phyloP scores from a whole-genome alignment of 37 sponge, comb jelly and placozoan species.

The Haliclona indistincta region DNA sequence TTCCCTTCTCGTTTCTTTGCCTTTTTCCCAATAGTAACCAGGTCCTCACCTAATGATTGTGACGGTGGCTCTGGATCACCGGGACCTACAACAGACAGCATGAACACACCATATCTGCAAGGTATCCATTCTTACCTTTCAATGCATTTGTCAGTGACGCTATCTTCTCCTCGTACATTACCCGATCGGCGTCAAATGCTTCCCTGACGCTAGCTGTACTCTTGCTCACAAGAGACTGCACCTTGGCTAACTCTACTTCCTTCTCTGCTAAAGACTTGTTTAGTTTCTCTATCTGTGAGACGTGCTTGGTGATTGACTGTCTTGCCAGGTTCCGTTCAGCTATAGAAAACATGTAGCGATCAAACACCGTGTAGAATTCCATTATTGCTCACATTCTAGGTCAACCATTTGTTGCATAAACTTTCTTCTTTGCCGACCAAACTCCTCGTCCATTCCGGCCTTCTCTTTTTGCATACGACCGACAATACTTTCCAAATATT shows the following conservation, averaged over 20 bases:
- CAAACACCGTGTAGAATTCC: neutral
- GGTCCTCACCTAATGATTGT: neutral
- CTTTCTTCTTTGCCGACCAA: slow-evolving; percentile 73
- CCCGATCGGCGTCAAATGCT: slow-evolving; percentile 49
- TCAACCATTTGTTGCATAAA: slow-evolving; percentile 75
- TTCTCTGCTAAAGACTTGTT: neutral
- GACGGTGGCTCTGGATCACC: neutral
- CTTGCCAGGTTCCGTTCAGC: slow-evolving; percentile 10
- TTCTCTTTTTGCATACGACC: slow-evolving; percentile 16
- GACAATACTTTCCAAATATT: neutral
- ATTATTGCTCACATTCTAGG: slow-evolving; percentile 24
- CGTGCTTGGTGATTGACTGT: neutral
- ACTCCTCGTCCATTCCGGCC: slow-evolving; percentile 63
- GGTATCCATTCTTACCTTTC: slow-evolving; percentile 15
- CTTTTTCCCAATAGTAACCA: neutral
- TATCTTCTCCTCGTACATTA: slow-evolving; percentile 71
- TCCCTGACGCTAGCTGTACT: slow-evolving; percentile 32
- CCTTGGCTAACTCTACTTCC: slow-evolving; percentile 9
- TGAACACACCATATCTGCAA: neutral
- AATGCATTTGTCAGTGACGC: slow-evolving; percentile 39
- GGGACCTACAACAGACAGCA: neutral
- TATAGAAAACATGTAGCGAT: neutral
- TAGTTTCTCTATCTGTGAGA: neutral
- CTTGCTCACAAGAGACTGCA: neutral
- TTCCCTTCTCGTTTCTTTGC: too few relatives aligned